Conservation (phyloP, 2,113 vertebrate species). For the Mohoua ochrocephala region DNA sequence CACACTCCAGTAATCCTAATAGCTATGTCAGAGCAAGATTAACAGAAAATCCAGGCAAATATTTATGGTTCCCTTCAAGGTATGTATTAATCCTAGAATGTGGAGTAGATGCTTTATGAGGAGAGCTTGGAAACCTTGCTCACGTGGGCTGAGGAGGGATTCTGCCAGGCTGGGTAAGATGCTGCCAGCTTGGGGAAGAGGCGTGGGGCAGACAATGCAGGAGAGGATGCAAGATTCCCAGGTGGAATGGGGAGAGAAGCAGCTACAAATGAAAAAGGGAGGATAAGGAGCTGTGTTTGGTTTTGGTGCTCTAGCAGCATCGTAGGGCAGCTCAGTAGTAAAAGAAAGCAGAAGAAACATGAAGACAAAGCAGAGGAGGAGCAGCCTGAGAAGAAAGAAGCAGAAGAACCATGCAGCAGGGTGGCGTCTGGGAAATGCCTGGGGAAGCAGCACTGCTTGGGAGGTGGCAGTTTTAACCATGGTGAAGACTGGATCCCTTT, state of each 20-base stretch:
- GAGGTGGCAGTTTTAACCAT: neutral
- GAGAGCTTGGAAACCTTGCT: neutral
- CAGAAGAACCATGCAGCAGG: neutral
- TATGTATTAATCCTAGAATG: neutral
- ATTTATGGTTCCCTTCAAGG: constrained; percentile 27
- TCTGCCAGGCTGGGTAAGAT: neutral
- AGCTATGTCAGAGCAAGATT: constrained; percentile 21
- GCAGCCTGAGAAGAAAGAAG: neutral
- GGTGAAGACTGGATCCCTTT: neutral
- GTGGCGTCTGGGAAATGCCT: neutral
- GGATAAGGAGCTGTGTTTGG: neutral
- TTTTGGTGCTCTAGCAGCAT: neutral
- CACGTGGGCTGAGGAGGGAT: neutral
- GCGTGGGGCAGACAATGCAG: neutral
- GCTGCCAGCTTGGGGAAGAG: neutral
- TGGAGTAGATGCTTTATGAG: neutral
- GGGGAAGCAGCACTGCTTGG: neutral
- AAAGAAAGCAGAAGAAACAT: neutral
- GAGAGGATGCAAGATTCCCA: neutral
- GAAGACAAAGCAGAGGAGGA: neutral
- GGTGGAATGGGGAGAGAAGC: neutral
- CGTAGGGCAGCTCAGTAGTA: neutral
- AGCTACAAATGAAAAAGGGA: neutral
- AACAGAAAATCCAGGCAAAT: constrained; percentile 29
- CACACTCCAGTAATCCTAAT: constrained; percentile 26